Evolutionary conservation across 2,113 vertebrate species (phyloP).

Genomic region (Origma solitaria): DNA sequence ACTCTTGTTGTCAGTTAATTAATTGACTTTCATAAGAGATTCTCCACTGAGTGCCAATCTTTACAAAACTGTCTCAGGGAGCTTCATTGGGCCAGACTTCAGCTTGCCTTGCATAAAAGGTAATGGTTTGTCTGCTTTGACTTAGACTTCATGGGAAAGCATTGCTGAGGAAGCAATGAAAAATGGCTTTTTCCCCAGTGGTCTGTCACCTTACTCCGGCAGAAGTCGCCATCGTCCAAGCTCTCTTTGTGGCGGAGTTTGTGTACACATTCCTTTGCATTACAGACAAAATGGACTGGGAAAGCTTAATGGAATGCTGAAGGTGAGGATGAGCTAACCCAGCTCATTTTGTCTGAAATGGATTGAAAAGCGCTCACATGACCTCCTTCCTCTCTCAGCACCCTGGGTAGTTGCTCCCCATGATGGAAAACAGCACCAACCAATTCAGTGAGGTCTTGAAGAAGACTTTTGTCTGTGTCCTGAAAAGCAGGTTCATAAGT

Average conservation of each 20-base stretch:
- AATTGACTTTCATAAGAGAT: neutral
- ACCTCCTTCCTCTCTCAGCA: neutral
- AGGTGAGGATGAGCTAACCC: conserved; percentile 9
- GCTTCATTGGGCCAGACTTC: neutral
- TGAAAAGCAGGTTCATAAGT: conserved; percentile 35
- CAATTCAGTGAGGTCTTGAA: neutral
- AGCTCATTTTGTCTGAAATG: conserved; percentile 11
- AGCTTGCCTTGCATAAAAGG: neutral
- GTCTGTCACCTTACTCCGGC: neutral
- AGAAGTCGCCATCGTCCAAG: neutral
- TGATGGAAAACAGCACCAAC: neutral
- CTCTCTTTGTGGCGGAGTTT: neutral
- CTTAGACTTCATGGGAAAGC: neutral
- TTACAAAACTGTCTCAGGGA: neutral
- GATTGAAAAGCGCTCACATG: neutral
- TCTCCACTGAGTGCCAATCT: neutral
- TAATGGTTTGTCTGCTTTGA: neutral
- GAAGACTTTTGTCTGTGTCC: neutral
- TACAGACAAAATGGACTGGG: neutral
- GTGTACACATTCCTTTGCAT: neutral
- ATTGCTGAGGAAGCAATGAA: neutral
- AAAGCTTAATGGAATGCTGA: conserved; percentile 11
- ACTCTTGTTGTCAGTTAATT: neutral
- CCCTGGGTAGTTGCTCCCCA: neutral
- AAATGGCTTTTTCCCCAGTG: neutral